Evolutionary conservation across 2,113 vertebrate genomes (phyloP).

Genomic region (Anthoscopus minutus): DNA sequence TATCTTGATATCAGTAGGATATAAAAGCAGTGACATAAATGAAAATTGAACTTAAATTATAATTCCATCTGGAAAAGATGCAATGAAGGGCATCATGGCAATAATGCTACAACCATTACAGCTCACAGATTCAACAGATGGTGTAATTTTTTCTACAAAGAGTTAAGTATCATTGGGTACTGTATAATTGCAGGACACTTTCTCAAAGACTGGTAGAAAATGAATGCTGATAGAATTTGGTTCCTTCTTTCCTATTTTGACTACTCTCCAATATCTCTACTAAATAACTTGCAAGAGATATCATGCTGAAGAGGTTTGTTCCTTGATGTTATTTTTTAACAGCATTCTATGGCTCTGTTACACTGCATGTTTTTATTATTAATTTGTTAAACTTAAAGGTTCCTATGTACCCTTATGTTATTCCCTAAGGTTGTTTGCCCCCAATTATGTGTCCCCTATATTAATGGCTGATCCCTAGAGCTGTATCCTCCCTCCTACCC

Average conservation of each 20-base stretch:
- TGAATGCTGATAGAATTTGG: neutral
- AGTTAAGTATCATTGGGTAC: neutral
- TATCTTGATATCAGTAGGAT: neutral
- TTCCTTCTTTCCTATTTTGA: neutral
- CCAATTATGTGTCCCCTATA: too few species aligned
- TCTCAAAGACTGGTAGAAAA: neutral
- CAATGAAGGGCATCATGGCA: neutral
- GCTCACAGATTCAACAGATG: neutral
- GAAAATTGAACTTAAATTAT: neutral
- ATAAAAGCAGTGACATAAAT: neutral
- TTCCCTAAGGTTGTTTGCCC: too few species aligned
- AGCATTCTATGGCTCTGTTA: too few species aligned
- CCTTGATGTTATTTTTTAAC: neutral
- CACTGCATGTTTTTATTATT: too few species aligned
- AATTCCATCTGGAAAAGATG: neutral
- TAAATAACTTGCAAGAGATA: rapidly evolving
- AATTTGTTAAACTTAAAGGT: too few species aligned
- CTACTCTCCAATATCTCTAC: neutral
- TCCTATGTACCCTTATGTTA: too few species aligned
- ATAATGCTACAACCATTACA: neutral
- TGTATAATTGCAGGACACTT: neutral
- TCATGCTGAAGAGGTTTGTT: neutral
- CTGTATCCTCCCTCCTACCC: too few species aligned
- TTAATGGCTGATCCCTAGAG: too few species aligned
- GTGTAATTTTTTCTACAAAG: neutral